These are phyloP conservation scores for Chloroclystis v-ata DNA, from an alignment of 2,888 invertebrate species.

Conservation along the genomic window DNA sequence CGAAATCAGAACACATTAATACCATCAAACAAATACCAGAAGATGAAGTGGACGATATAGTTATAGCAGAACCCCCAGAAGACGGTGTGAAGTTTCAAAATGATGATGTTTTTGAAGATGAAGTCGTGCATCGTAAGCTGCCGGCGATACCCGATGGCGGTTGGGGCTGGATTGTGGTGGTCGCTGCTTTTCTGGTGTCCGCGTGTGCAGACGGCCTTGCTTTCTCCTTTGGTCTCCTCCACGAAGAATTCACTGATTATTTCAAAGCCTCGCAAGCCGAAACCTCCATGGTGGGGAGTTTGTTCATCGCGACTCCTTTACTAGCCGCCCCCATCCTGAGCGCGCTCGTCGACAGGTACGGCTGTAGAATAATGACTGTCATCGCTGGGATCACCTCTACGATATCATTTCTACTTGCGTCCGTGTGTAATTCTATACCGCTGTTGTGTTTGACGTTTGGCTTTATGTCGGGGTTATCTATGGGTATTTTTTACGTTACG, in stretches of 20 bases:
- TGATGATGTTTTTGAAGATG: conserved; percentile 61
- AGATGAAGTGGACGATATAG: background rate
- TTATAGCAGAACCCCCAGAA: conserved; percentile 44
- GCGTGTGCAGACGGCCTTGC: conserved; percentile 94
- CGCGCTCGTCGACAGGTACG: conserved; percentile 89
- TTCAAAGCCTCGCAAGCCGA: conserved; percentile 89
- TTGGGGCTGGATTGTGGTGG: conserved; percentile 94
- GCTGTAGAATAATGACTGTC: conserved; percentile 86
- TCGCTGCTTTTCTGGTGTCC: conserved; percentile 89
- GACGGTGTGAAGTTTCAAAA: conserved; percentile 70
- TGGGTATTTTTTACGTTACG: conserved; percentile 91
- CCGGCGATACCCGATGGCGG: conserved; percentile 88
- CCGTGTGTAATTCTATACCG: conserved; percentile 83
- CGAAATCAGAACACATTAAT: conserved; percentile 50
- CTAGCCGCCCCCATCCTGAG: conserved; percentile 90
- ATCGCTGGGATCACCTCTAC: conserved; percentile 84
- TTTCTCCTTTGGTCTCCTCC: conserved; percentile 93
- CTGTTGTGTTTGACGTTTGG: conserved; percentile 90
- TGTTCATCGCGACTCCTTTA: conserved; percentile 93
- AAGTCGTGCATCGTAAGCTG: conserved; percentile 53
- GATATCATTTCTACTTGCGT: conserved; percentile 85
- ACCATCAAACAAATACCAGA: background rate
- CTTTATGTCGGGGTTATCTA: conserved; percentile 87
- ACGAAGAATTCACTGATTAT: conserved; percentile 86
- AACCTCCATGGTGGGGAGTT: conserved; percentile 92